phyloP scores from a whole-genome alignment of 2,888 invertebrate species.

The Anaspis maculata region DNA sequence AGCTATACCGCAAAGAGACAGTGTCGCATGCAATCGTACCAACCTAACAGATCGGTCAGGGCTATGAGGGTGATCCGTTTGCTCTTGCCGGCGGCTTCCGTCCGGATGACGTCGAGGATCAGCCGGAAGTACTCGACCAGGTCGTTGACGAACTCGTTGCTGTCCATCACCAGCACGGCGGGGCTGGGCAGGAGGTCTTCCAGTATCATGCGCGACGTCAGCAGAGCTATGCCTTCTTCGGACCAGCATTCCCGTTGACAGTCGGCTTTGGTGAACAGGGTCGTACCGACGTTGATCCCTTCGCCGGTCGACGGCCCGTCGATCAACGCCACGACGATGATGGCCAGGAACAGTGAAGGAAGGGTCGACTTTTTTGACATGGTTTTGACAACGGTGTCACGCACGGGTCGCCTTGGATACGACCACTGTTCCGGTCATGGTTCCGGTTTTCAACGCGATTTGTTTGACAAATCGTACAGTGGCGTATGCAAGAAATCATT shows the following conservation, averaged over 20 bases:
- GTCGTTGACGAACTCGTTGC: conserved; percentile 33
- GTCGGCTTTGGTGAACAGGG: conserved; percentile 35
- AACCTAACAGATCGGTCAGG: conserved; percentile 35
- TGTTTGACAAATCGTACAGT: too few species aligned
- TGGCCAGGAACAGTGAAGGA: too few species aligned
- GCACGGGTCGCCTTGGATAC: too few species aligned
- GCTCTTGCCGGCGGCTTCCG: conserved; percentile 30
- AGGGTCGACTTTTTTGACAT: too few species aligned
- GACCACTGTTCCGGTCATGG: too few species aligned
- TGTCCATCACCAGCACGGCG: conserved; percentile 27
- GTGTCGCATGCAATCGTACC: too few species aligned
- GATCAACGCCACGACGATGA: too few species aligned
- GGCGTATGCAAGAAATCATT: too few species aligned
- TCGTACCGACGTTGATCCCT: conserved; percentile 34
- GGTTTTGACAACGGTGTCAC: too few species aligned
- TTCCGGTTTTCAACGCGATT: too few species aligned
- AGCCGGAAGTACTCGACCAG: conserved; percentile 36
- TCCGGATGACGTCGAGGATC: conserved; percentile 28
- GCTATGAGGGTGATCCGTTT: conserved; percentile 36
- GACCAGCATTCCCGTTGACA: conserved; percentile 36
- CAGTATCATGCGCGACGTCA: conserved; percentile 36
- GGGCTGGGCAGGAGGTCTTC: conserved; percentile 34
- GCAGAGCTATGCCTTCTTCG: conserved; percentile 33
- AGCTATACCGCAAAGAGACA: too few species aligned
- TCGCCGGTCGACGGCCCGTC: too few species aligned